Evolutionary conservation across 2,888 invertebrate genomes (phyloP).

Genomic region (Nematopogon swammerdamellus): DNA sequence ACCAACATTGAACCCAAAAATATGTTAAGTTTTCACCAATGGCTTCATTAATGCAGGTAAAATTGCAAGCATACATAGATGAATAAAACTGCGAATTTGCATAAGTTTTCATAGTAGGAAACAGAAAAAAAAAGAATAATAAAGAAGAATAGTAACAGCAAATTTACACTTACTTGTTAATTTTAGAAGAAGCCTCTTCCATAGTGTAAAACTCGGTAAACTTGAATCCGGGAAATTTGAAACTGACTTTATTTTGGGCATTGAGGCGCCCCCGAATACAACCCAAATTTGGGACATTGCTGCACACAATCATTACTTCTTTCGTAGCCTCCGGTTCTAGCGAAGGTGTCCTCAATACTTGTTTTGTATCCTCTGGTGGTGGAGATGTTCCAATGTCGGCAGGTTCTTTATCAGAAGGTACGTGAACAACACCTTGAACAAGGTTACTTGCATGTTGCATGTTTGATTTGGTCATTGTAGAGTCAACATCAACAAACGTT

Average conservation of each 20-base stretch:
- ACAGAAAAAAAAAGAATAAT: too few relatives aligned
- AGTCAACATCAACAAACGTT: too few relatives aligned
- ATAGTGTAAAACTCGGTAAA: conserved; percentile 26
- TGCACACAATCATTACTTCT: conserved; percentile 30
- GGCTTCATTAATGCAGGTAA: too few relatives aligned
- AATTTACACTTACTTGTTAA: conserved; percentile 32
- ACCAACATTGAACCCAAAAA: too few relatives aligned
- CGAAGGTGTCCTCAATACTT: too few relatives aligned
- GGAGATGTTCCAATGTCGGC: not conserved
- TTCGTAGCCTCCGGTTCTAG: too few relatives aligned
- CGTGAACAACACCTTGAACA: not conserved
- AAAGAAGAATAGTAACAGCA: not conserved
- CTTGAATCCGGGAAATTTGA: conserved; percentile 36
- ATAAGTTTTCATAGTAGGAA: too few relatives aligned
- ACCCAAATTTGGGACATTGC: conserved; percentile 25
- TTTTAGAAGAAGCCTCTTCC: conserved; percentile 28
- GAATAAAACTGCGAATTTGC: too few relatives aligned
- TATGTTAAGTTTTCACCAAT: too few relatives aligned
- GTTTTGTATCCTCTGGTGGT: conserved; percentile 3
- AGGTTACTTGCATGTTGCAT: too few relatives aligned
- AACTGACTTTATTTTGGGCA: conserved; percentile 21
- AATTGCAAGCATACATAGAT: too few relatives aligned
- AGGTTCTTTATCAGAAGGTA: not conserved
- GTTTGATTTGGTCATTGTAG: too few relatives aligned
- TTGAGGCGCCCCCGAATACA: conserved; percentile 27